Evolutionary conservation across 1,140 invertebrate species (phyloP), one percentile per base, ranked within the genome.

Genomic region (Procambarus virginalis): DNA sequence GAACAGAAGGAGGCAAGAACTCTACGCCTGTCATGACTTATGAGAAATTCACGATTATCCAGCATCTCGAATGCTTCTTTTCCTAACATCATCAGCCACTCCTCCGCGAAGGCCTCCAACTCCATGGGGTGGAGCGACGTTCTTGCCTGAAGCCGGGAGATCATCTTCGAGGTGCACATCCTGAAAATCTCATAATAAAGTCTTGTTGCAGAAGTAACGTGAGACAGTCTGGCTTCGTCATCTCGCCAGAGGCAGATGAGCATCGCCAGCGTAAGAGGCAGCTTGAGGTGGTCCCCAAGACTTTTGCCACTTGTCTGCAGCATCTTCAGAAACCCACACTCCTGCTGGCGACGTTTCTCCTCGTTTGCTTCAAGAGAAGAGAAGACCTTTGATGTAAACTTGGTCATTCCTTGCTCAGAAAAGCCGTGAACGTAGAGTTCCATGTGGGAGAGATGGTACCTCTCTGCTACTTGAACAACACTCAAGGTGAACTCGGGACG

Each of bases 241-340:
- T 89, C 79, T 49, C 22, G 75, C 87, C 80, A 89, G 34, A 89
- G 87, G 49, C 64, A 75, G 34, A 84, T 77, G 17, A 89, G n/a
- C 22, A 89, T 51, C n/a, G 73, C 87, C 45, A 89, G 17, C 17
- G 87, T 89, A 2, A 89, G 73, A 12, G 87, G 87, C 22, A 89
- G 58, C n/a, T 89, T 89, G 2, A 89, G 80, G 46, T 89, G 73
- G 55, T 77, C 81, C 0, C 51, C 87, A 9, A 89, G 46, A 8
- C 34, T 55, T n/a, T 5, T 45, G 9, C 81, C 73, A 14, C 80
- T 46, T 1, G n/a, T 89, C 49, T 45, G 77, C 55, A 89, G 58
- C 60, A 83, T 78, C 55, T 17, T 83, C 2, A 78, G 51, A 49
- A 83, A 89, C 73, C 84, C 87, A 22, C 45, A 51, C 46, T 78